phyloP scores from a whole-genome alignment of 1,140 invertebrate species.

The Aphidius ervi region DNA sequence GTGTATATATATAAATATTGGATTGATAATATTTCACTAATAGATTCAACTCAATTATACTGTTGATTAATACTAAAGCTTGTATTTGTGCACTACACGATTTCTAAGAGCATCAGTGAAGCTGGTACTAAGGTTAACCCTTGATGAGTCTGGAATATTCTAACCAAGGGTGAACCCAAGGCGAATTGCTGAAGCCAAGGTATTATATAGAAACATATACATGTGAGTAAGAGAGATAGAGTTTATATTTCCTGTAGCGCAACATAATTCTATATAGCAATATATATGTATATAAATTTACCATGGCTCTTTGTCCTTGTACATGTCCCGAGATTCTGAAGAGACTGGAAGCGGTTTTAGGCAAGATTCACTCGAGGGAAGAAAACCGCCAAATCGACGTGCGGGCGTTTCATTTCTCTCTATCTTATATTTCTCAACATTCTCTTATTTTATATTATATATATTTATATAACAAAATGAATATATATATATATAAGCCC shows the following conservation, averaged over 20 bases:
- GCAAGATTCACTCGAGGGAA: slow-evolving; percentile 5
- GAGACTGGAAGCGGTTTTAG: slow-evolving; percentile 16
- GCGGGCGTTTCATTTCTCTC: background rate
- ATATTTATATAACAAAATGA: too few species aligned
- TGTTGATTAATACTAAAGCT: slow-evolving; percentile 10
- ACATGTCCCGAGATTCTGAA: slow-evolving; percentile 11
- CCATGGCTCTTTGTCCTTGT: slow-evolving; percentile 40
- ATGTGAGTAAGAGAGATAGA: slow-evolving; percentile 20
- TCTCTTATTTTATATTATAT: too few species aligned
- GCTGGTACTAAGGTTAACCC: slow-evolving; percentile 30
- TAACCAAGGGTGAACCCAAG: slow-evolving; percentile 21
- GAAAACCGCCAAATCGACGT: background rate
- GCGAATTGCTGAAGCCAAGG: slow-evolving; percentile 14
- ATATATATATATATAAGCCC: too few species aligned
- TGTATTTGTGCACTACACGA: background rate
- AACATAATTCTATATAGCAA: slow-evolving; percentile 28
- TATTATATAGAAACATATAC: background rate
- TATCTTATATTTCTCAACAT: background rate
- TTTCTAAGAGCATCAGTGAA: background rate
- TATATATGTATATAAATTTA: slow-evolving; percentile 4
- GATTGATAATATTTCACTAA: slow-evolving; percentile 2
- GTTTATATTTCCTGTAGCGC: slow-evolving; percentile 31
- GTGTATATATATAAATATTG: background rate
- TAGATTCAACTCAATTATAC: slow-evolving; percentile 8
- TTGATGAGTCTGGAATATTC: slow-evolving; percentile 35